Percentiles rank a stretch among this genome's conserved stretches.
phyloP scores from a whole-genome alignment of 2,113 vertebrate species.

The Odontophorus gujanensis region DNA sequence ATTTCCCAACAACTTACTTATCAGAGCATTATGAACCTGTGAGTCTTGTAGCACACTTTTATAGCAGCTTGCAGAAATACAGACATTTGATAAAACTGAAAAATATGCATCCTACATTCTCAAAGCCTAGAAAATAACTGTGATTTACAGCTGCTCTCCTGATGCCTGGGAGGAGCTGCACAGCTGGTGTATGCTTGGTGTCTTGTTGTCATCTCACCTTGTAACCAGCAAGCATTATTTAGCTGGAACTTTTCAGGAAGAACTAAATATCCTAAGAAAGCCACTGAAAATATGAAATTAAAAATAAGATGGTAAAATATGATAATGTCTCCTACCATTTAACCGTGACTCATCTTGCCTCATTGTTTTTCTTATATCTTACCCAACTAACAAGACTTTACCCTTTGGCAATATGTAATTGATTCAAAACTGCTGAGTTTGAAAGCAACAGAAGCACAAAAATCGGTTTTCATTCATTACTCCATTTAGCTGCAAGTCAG shows the following conservation, averaged over 20 bases:
- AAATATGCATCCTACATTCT: not conserved
- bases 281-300: not conserved
- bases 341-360: not conserved
- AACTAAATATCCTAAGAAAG: not conserved
- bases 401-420: not conserved
- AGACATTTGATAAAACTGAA: not conserved
- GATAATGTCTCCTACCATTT: not conserved
- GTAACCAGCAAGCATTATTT: not conserved
- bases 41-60: accelerated
- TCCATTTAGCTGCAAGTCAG: not conserved
- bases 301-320: accelerated
- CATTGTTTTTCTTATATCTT: not conserved
- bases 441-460: not conserved
- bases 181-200: not conserved
- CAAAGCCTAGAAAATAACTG: not conserved
- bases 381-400: not conserved
- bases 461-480: not conserved
- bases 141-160: not conserved
- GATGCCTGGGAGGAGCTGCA: not conserved
- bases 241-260: not conserved
- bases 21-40: accelerated
- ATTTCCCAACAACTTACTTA: not conserved
- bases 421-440: not conserved
- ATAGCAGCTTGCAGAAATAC: accelerated
- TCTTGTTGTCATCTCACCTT: not conserved